Conservation (phyloP, 2,888 invertebrate genomes). For the Incurvaria masculella region DNA sequence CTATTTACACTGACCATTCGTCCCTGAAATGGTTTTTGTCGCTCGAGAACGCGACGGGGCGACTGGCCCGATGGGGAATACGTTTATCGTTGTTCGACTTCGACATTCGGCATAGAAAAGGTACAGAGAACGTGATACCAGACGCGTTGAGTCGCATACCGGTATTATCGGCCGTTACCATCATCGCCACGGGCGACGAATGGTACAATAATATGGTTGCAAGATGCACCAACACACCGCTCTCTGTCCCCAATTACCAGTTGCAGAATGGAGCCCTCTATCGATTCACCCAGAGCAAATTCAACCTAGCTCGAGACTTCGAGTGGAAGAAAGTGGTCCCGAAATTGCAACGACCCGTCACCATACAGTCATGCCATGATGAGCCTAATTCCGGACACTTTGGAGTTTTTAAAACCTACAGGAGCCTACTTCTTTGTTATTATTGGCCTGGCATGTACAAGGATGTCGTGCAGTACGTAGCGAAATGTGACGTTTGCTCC, state of each 20-base stretch:
- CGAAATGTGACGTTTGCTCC: constrained; percentile 12
- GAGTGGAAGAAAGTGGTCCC: too few relatives aligned
- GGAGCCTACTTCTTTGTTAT: constrained; percentile 12
- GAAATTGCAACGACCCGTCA: too few relatives aligned
- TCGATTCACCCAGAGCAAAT: too few relatives aligned
- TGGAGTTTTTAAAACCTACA: constrained; percentile 18
- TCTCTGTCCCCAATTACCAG: too few relatives aligned
- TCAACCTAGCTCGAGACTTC: too few relatives aligned
- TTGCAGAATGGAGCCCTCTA: too few relatives aligned
- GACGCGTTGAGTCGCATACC: constrained; percentile 11
- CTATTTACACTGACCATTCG: background rate
- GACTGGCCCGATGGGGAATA: constrained; percentile 6
- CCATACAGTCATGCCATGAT: background rate
- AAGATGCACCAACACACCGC: too few relatives aligned
- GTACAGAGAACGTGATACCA: constrained; percentile 7
- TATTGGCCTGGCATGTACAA: constrained; percentile 17
- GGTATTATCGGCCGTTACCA: too few relatives aligned
- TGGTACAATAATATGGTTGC: too few relatives aligned
- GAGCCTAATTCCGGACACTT: constrained; percentile 16
- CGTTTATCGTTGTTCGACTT: constrained; percentile 5
- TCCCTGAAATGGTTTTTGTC: constrained; percentile 11
- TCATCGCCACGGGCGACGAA: too few relatives aligned
- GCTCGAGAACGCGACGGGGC: constrained; percentile 3
- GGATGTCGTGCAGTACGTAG: constrained; percentile 12
- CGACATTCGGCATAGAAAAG: constrained; percentile 8